Conservation (phyloP, 2,113 vertebrate genomes). For the Alosa alosa region DNA sequence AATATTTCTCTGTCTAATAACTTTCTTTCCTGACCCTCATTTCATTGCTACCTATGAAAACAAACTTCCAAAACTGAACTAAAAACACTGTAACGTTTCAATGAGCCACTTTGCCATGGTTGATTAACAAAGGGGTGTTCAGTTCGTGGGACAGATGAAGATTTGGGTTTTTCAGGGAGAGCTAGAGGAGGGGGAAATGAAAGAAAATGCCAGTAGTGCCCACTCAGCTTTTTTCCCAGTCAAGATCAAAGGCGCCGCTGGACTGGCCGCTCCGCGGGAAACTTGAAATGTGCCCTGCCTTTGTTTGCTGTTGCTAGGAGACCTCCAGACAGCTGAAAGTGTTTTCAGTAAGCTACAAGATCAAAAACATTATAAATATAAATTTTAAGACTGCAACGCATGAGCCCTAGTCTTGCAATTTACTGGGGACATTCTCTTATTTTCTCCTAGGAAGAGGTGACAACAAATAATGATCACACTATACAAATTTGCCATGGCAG, state of each 20-base stretch:
- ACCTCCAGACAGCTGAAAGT: conserved; percentile 73
- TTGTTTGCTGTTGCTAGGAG: conserved; percentile 84
- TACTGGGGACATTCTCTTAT: conserved; percentile 49
- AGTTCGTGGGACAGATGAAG: conserved; percentile 72
- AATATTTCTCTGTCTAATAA: conserved; percentile 15
- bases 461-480: conserved; percentile 56
- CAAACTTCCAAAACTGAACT: conserved; percentile 48
- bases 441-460: conserved; percentile 45
- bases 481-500: conserved; percentile 20
- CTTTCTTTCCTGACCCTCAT: conserved; percentile 24
- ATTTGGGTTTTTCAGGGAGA: conserved; percentile 73
- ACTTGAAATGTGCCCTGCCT: conserved; percentile 79
- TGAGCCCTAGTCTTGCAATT: conserved; percentile 65
- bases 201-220: conserved; percentile 81
- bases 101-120: conserved; percentile 58
- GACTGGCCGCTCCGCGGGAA: conserved; percentile 79
- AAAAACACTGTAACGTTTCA: conserved; percentile 58
- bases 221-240: conserved; percentile 82
- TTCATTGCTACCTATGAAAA: conserved; percentile 30
- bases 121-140: conserved; percentile 57
- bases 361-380: conserved; percentile 81
- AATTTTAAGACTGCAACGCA: conserved; percentile 71
- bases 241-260: conserved; percentile 77
- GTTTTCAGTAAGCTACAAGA: conserved; percentile 75
- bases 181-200: conserved; percentile 66